These are phyloP conservation scores for Rhinopomastus cyanomelas DNA, from an alignment of 2,113 vertebrate genomes.

Conservation along the genomic window DNA sequence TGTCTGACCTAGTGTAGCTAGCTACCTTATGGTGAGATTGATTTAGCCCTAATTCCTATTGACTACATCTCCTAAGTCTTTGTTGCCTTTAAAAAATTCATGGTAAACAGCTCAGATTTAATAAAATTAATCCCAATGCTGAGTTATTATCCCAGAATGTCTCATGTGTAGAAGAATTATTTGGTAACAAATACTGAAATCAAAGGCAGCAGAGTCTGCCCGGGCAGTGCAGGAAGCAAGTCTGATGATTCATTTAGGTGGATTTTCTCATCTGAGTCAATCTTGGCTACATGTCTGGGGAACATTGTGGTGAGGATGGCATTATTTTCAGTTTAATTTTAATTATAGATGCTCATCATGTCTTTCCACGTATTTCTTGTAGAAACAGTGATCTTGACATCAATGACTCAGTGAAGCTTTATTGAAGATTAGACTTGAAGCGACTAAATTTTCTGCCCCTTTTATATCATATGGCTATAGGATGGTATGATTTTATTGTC, in stretches of 20 bases:
- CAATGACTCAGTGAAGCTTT: neutral
- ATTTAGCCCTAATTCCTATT: constrained; percentile 4
- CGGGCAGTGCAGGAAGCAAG: neutral
- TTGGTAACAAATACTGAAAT: neutral
- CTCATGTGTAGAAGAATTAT: neutral
- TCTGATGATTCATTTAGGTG: neutral
- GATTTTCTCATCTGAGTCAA: constrained; percentile 17
- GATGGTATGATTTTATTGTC: neutral
- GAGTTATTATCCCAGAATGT: neutral
- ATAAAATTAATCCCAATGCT: neutral
- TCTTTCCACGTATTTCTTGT: neutral
- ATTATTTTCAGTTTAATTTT: constrained; percentile 20
- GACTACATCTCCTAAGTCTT: neutral
- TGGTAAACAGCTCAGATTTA: neutral
- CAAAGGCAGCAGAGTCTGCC: neutral
- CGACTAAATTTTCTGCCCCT: neutral
- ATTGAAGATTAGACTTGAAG: neutral
- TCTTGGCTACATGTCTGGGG: neutral
- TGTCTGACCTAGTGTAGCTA: neutral
- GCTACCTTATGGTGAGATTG: neutral
- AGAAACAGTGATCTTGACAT: neutral
- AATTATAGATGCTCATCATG: neutral
- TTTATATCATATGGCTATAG: neutral
- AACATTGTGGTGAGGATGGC: neutral
- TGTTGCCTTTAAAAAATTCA: neutral